Evolutionary conservation across 2,797 vertebrate genomes (phyloP).

Genomic region (Rhinogobio ventralis): DNA sequence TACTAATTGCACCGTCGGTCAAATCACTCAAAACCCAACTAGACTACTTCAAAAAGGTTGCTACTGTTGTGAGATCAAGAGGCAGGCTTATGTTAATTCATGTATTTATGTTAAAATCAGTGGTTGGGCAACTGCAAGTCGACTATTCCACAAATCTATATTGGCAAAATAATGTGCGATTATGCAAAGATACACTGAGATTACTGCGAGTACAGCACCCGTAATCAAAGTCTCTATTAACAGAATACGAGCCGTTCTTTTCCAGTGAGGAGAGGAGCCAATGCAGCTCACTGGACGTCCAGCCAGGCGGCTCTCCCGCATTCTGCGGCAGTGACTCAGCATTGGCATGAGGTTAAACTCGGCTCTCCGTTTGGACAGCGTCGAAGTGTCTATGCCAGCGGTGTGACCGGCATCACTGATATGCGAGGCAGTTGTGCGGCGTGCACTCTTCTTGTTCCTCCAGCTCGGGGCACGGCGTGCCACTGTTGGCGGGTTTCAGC

Average conservation of each 20-base stretch:
- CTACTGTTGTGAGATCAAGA: constrained; percentile 21
- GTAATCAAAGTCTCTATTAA: constrained; percentile 48
- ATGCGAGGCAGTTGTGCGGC: constrained; percentile 75
- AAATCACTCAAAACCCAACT: constrained; percentile 33
- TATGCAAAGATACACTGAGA: constrained; percentile 44
- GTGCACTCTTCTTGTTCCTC: constrained; percentile 81
- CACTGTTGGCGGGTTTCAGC: constrained; percentile 80
- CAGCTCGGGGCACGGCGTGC: constrained; percentile 81
- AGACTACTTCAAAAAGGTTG: constrained; percentile 16
- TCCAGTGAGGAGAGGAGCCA: constrained; percentile 41
- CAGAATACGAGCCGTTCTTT: constrained; percentile 42
- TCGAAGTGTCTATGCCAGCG: constrained; percentile 51
- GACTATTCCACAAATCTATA: constrained; percentile 22
- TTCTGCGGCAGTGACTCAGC: constrained; percentile 31
- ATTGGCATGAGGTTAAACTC: constrained; percentile 42
- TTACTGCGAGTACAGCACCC: constrained; percentile 41
- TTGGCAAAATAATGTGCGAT: constrained; percentile 45
- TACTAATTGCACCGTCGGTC: constrained; percentile 24
- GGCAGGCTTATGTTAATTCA: not conserved
- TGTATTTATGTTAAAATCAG: constrained; percentile 16
- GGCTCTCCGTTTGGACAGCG: constrained; percentile 40
- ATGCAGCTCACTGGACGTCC: constrained; percentile 19
- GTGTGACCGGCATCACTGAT: constrained; percentile 66
- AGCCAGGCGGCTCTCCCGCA: constrained; percentile 10
- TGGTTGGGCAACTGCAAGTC: not conserved